These are phyloP conservation scores for Poecilus cupreus DNA, from an alignment of 2,888 invertebrate species.

Conservation along the genomic window DNA sequence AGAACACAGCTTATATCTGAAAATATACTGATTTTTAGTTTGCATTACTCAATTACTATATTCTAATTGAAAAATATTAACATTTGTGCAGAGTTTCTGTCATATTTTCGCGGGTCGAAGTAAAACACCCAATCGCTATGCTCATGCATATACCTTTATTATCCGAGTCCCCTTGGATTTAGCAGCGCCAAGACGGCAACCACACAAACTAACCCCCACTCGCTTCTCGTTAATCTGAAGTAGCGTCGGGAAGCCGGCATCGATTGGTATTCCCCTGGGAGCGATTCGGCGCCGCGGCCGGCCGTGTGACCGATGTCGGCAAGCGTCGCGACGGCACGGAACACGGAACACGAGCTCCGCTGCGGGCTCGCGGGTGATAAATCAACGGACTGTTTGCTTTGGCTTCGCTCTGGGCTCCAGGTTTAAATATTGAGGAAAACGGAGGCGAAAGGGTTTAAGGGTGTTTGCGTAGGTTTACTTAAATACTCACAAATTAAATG, in stretches of 20 bases:
- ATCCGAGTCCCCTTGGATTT: neutral
- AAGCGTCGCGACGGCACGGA: neutral
- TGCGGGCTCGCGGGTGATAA: conserved; percentile 30
- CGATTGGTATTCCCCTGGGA: conserved; percentile 48
- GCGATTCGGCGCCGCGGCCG: conserved; percentile 1
- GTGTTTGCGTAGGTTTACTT: neutral
- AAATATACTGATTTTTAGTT: too few species aligned
- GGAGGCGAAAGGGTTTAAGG: neutral
- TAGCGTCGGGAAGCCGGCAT: conserved; percentile 23
- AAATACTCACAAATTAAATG: neutral
- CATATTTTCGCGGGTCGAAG: too few species aligned
- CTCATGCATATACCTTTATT: neutral
- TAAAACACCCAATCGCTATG: neutral
- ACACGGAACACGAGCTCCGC: neutral
- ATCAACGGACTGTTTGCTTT: conserved; percentile 11
- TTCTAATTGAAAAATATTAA: too few species aligned
- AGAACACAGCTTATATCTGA: too few species aligned
- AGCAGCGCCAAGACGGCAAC: neutral
- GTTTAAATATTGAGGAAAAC: neutral
- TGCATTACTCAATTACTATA: too few species aligned
- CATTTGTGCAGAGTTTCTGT: too few species aligned
- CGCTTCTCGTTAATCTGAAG: conserved; percentile 5
- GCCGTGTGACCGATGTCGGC: neutral
- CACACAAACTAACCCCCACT: neutral
- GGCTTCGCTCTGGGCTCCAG: neutral